Evolutionary conservation across 2,113 vertebrate genomes (phyloP).

Genomic region (Neolamprologus toae): DNA sequence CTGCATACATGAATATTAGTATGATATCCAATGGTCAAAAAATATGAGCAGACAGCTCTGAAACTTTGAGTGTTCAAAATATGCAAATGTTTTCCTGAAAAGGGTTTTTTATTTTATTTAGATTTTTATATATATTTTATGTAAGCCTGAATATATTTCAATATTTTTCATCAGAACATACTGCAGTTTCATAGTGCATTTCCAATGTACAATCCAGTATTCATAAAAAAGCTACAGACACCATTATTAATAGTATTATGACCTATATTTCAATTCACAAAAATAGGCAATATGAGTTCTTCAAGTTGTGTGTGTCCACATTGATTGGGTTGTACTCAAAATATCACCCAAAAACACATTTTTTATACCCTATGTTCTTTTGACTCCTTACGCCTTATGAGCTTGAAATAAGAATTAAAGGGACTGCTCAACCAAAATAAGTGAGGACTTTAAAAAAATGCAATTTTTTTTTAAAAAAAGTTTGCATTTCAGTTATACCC

Average conservation of each 20-base stretch:
- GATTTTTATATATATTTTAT: background rate
- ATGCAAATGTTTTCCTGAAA: background rate
- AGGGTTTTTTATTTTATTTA: fast-evolving
- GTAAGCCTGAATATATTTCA: background rate
- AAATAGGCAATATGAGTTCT: background rate
- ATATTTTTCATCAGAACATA: background rate
- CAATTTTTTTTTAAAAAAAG: fast-evolving
- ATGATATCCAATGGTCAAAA: background rate
- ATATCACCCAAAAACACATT: background rate
- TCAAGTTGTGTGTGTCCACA: background rate
- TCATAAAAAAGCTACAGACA: background rate
- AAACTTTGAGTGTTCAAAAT: background rate
- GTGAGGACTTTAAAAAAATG: background rate
- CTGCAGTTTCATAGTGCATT: background rate
- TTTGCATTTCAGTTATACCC: background rate
- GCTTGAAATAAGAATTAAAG: background rate
- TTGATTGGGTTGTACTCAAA: background rate
- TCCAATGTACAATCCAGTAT: background rate
- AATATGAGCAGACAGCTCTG: conserved; percentile 3
- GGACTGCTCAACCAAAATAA: background rate
- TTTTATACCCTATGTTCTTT: background rate
- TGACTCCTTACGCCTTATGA: background rate
- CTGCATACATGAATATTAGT: conserved; percentile 5
- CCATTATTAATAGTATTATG: background rate
- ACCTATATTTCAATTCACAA: background rate